Evolutionary conservation across 2,888 invertebrate genomes (phyloP).

Genomic region (Hypomecis punctinalis): DNA sequence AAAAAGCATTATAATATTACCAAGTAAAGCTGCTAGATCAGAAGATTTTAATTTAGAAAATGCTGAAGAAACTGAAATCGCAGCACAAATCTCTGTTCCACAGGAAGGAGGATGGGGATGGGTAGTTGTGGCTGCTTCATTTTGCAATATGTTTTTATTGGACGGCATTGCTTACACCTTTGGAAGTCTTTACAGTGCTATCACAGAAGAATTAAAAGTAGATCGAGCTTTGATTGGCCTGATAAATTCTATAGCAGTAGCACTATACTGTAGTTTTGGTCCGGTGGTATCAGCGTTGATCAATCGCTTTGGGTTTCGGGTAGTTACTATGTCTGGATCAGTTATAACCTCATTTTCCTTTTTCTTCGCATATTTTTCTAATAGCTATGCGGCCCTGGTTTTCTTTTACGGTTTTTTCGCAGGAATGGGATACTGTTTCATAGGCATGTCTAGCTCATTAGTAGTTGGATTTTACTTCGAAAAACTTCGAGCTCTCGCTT

Average conservation of each 20-base stretch:
- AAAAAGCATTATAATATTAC: conserved; percentile 59
- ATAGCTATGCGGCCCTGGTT: conserved; percentile 56
- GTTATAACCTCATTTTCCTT: conserved; percentile 62
- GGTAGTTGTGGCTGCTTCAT: conserved; percentile 69
- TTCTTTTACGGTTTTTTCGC: conserved; percentile 67
- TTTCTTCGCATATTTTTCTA: conserved; percentile 65
- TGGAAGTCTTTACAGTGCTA: conserved; percentile 67
- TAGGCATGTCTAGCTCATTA: conserved; percentile 66
- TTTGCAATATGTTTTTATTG: conserved; percentile 61
- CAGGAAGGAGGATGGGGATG: conserved; percentile 78
- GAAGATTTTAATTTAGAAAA: conserved; percentile 60
- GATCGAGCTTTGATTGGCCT: conserved; percentile 63
- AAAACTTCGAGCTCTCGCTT: conserved; percentile 66
- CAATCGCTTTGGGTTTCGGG: conserved; percentile 77
- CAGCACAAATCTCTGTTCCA: conserved; percentile 73
- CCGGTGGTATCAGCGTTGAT: conserved; percentile 74
- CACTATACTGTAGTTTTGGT: conserved; percentile 68
- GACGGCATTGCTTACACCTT: conserved; percentile 74
- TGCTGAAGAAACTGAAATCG: conserved; percentile 76
- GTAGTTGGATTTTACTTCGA: conserved; percentile 80
- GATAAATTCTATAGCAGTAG: conserved; percentile 70
- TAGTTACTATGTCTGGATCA: conserved; percentile 71
- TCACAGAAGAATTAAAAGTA: conserved; percentile 61
- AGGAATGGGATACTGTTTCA: conserved; percentile 70
- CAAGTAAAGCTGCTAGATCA: conserved; percentile 59